Conservation (phyloP, 2,888 invertebrate genomes). For the Sminthurinus aureus region DNA sequence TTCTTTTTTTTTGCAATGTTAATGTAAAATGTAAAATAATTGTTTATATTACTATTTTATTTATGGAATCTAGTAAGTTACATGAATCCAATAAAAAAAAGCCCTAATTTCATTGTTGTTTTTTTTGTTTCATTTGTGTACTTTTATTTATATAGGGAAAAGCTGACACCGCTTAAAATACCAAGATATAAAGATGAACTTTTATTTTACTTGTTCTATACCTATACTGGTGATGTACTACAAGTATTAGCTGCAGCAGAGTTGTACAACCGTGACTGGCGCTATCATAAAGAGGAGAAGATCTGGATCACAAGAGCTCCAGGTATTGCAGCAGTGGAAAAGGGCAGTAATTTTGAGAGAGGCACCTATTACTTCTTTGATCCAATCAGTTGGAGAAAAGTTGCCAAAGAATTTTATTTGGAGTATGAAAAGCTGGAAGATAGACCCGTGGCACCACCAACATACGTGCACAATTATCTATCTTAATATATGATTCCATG, state of each 20-base stretch:
- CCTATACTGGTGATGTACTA: slow-evolving; percentile 97
- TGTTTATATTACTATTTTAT: too few species aligned
- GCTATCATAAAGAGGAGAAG: slow-evolving; percentile 99
- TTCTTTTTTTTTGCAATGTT: too few species aligned
- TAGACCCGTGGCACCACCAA: slow-evolving; percentile 78
- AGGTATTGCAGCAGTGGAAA: slow-evolving; percentile 92
- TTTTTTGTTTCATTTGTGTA: not conserved
- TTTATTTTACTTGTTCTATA: slow-evolving; percentile 99
- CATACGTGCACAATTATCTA: slow-evolving; percentile 64
- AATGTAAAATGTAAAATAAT: too few species aligned
- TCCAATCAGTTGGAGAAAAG: slow-evolving; percentile 97
- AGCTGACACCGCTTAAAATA: slow-evolving; percentile 92
- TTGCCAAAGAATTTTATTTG: slow-evolving; percentile 97
- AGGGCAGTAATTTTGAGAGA: slow-evolving; percentile 94
- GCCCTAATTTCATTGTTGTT: not conserved
- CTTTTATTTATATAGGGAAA: slow-evolving; percentile 72
- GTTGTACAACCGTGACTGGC: slow-evolving; percentile 94
- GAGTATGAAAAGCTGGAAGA: slow-evolving; percentile 99
- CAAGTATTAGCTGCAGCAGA: slow-evolving; percentile 71
- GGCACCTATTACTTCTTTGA: slow-evolving; percentile 99
- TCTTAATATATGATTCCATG: slow-evolving; percentile 50
- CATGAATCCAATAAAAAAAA: too few species aligned
- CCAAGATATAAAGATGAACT: slow-evolving; percentile 98
- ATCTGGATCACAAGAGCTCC: slow-evolving; percentile 99
- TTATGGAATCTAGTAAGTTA: too few species aligned